These are phyloP conservation scores for Agapetus fuscipes DNA, from an alignment of 2,888 invertebrate genomes.

Conservation along the genomic window DNA sequence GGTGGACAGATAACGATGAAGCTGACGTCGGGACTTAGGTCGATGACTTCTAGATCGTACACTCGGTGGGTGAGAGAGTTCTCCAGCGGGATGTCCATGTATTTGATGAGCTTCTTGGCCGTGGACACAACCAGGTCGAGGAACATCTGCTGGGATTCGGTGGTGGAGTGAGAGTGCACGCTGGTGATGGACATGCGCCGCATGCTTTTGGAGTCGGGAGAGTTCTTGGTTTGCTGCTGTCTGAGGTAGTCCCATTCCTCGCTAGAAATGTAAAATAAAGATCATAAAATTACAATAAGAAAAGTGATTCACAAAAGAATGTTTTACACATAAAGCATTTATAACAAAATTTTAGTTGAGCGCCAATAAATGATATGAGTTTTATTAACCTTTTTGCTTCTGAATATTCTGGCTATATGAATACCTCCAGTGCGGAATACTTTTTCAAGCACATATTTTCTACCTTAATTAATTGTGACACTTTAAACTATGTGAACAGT, in stretches of 20 bases:
- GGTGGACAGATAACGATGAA: constrained; percentile 89
- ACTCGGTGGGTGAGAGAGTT: constrained; percentile 68
- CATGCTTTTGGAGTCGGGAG: constrained; percentile 32
- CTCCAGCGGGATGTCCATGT: constrained; percentile 67
- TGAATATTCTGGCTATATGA: too few relatives aligned
- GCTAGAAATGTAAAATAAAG: constrained; percentile 39
- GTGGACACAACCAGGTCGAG: constrained; percentile 67
- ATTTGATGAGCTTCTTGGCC: constrained; percentile 63
- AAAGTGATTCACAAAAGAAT: neutral
- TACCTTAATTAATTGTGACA: too few relatives aligned
- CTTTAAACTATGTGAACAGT: too few relatives aligned
- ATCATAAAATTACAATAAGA: constrained; percentile 1
- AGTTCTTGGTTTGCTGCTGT: constrained; percentile 41
- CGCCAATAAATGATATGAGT: too few relatives aligned
- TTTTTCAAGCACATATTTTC: too few relatives aligned
- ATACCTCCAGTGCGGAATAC: too few relatives aligned
- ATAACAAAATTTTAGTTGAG: too few relatives aligned
- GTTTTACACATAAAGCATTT: too few relatives aligned
- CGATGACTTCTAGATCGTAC: constrained; percentile 90
- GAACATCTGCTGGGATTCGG: constrained; percentile 74
- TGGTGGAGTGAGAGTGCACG: constrained; percentile 38
- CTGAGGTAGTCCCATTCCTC: constrained; percentile 94
- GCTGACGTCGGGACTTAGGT: constrained; percentile 82
- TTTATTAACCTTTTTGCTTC: too few relatives aligned
- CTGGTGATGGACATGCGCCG: constrained; percentile 31